Conservation (phyloP, 2,888 invertebrate genomes). For the Stenotaenia linearis region DNA sequence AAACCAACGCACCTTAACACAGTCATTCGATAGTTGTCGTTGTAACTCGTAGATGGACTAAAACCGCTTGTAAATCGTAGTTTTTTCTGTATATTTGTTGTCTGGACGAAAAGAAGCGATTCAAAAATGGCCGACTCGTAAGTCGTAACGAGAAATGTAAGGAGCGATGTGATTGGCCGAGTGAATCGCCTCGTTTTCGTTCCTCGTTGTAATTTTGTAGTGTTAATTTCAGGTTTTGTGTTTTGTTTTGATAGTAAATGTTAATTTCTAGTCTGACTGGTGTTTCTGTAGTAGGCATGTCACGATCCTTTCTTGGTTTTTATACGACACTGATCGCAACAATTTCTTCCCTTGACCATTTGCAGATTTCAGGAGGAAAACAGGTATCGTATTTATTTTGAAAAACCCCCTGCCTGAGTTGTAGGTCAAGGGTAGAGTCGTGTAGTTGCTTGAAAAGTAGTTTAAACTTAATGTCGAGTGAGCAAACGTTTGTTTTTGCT, state of each 20-base stretch:
- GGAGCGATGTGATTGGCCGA: no score
- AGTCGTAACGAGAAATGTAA: no score
- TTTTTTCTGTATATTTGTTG: neutral
- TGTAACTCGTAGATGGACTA: no score
- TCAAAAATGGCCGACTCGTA: no score
- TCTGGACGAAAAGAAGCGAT: neutral
- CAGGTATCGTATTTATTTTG: neutral
- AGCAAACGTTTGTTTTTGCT: no score
- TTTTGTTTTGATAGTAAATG: no score
- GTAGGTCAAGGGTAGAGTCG: constrained; percentile 14
- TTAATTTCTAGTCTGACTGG: no score
- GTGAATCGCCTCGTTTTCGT: no score
- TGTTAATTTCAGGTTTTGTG: neutral
- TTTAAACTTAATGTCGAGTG: neutral
- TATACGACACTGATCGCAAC: neutral
- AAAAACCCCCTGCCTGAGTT: neutral
- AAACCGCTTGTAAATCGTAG: neutral
- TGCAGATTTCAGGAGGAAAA: constrained; percentile 28
- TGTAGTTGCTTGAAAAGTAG: neutral
- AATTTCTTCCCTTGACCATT: constrained; percentile 12
- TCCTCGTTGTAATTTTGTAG: no score
- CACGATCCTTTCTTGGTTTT: constrained; percentile 21
- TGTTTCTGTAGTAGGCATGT: constrained; percentile 3
- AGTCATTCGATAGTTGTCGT: neutral
- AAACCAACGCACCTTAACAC: neutral